Percentiles rank a stretch among this genome's conserved stretches.
phyloP scores from a whole-genome alignment of 2,888 invertebrate species.

The Mythimna impura region DNA sequence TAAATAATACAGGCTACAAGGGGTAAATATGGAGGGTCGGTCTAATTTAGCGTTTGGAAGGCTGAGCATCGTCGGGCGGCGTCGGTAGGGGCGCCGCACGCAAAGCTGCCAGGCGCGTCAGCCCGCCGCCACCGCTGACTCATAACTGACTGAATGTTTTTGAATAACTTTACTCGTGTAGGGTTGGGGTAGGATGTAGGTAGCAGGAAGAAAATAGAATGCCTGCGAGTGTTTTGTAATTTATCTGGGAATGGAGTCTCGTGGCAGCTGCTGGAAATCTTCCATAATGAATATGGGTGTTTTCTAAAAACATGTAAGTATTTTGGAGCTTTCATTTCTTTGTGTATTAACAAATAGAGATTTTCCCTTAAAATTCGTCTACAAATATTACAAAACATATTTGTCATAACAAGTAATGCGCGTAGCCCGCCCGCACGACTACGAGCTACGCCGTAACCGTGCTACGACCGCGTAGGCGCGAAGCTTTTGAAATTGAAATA shows the following conservation, averaged over 20 bases:
- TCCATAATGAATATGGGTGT: background rate
- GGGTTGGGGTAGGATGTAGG: conserved; percentile 18
- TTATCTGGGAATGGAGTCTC: background rate
- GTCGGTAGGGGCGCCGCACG: conserved; percentile 66
- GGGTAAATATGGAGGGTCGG: conserved; percentile 51
- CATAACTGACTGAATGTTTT: conserved; percentile 51
- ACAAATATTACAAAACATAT: background rate
- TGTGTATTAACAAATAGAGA: background rate
- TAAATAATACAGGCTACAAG: conserved; percentile 57
- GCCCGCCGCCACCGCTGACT: conserved; percentile 63
- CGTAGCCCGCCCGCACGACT: too few relatives aligned
- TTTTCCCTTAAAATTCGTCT: background rate
- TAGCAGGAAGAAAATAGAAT: conserved; percentile 26
- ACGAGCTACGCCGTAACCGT: conserved; percentile 37
- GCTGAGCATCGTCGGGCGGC: conserved; percentile 38
- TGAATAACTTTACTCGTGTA: conserved; percentile 38
- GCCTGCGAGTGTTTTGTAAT: conserved; percentile 11
- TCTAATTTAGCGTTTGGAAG: conserved; percentile 59
- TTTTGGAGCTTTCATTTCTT: background rate
- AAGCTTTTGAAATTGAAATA: background rate
- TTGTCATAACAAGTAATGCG: background rate
- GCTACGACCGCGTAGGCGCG: conserved; percentile 30
- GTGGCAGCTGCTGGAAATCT: conserved; percentile 9
- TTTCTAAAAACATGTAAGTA: background rate
- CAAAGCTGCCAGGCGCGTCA: conserved; percentile 56